Conservation (phyloP, 2,797 vertebrate species). For the Chloroceryle inda region DNA sequence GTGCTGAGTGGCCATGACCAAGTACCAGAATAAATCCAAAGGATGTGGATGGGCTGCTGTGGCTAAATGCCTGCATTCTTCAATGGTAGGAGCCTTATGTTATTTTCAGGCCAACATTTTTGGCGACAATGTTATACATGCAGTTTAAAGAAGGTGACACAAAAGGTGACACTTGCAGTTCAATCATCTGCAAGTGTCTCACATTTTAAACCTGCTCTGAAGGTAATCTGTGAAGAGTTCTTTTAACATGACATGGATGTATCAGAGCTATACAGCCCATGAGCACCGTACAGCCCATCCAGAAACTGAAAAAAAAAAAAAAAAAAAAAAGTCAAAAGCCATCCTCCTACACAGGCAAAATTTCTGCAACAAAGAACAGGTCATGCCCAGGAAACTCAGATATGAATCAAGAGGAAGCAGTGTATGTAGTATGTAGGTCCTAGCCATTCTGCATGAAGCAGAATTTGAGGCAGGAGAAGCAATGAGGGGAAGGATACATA, state of each 20-base stretch:
- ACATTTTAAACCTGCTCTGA: not conserved
- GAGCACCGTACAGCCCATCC: not conserved
- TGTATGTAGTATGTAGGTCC: rapidly evolving
- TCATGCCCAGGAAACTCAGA: not conserved
- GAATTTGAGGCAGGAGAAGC: not conserved
- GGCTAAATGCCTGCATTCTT: not conserved
- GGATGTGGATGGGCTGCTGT: not conserved
- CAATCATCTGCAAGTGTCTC: not conserved
- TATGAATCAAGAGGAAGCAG: rapidly evolving
- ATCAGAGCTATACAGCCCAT: not conserved
- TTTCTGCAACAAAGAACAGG: not conserved
- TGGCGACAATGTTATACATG: not conserved
- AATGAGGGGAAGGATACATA: not conserved
- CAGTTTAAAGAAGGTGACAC: not conserved
- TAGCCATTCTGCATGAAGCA: not conserved
- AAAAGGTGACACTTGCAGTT: not conserved
- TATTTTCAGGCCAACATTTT: not conserved
- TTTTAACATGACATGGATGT: rapidly evolving
- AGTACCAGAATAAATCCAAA: constrained; percentile 4
- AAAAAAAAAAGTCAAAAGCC: not conserved
- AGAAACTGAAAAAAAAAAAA: not conserved
- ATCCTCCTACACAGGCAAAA: not conserved
- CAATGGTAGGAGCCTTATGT: not conserved
- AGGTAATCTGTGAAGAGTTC: not conserved
- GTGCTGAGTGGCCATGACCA: not conserved